Evolutionary conservation across 2,888 invertebrate genomes (phyloP).

Genomic region (Conus canariensis): DNA sequence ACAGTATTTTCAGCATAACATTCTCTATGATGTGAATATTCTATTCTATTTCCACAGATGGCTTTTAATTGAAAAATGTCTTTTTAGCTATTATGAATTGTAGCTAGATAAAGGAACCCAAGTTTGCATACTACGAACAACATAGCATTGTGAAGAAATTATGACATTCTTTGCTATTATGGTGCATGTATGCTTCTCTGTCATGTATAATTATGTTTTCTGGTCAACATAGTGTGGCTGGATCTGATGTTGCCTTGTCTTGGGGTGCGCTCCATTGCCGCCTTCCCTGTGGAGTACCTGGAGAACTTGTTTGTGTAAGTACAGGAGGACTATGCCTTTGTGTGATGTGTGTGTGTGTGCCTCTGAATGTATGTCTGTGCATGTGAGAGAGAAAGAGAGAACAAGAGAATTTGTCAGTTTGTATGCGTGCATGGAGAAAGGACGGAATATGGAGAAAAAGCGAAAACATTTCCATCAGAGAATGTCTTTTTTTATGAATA

Average conservation of each 20-base stretch:
- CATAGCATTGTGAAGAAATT: too few relatives aligned
- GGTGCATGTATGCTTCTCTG: not conserved
- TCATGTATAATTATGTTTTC: not conserved
- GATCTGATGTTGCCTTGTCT: constrained; percentile 78
- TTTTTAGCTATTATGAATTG: too few relatives aligned
- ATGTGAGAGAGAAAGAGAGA: not conserved
- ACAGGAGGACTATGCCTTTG: too few relatives aligned
- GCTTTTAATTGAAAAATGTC: too few relatives aligned
- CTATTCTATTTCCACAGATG: too few relatives aligned
- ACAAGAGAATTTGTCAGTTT: not conserved
- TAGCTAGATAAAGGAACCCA: too few relatives aligned
- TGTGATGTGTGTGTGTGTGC: not conserved
- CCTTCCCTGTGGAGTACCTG: constrained; percentile 76
- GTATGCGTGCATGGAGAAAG: not conserved
- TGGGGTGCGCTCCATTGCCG: constrained; percentile 71
- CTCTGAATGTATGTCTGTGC: not conserved
- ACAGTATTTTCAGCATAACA: too few relatives aligned
- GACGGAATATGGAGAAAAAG: too few relatives aligned
- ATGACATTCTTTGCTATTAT: not conserved
- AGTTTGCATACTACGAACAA: too few relatives aligned
- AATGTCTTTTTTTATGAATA: too few relatives aligned
- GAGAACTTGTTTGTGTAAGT: constrained; percentile 75
- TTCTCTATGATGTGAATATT: too few relatives aligned
- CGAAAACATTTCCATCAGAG: too few relatives aligned
- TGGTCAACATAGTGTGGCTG: constrained; percentile 74